Percentiles rank a stretch among this genome's conserved stretches.
phyloP scores from a whole-genome alignment of 1,140 invertebrate genomes.

The Hypsibius dujardini region DNA sequence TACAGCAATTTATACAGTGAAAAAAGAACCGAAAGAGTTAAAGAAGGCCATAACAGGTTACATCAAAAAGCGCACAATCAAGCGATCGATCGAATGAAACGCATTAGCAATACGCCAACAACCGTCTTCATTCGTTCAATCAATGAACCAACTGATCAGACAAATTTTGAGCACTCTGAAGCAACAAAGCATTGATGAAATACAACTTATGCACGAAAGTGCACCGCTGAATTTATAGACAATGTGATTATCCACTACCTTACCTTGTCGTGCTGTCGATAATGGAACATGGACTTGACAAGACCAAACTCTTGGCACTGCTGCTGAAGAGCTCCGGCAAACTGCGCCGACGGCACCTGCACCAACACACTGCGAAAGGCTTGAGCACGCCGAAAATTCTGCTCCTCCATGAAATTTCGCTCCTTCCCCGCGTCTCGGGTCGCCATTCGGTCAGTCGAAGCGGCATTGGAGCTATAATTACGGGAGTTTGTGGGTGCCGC shows the following conservation, averaged over 20 bases:
- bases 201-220: neutral
- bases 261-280: neutral
- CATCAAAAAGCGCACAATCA: too few relatives aligned
- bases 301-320: neutral
- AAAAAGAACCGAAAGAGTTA: too few relatives aligned
- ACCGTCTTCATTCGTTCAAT: neutral
- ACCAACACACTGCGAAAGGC: neutral
- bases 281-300: neutral
- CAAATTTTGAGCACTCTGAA: neutral
- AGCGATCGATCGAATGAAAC: neutral
- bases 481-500: too few relatives aligned
- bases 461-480: too few relatives aligned
- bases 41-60: too few relatives aligned
- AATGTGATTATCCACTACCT: neutral
- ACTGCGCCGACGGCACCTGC: neutral
- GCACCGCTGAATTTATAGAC: neutral
- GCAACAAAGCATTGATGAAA: neutral
- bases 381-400: neutral
- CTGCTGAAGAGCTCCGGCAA: neutral
- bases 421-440: too few relatives aligned
- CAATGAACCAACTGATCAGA: neutral
- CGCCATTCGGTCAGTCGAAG: too few relatives aligned
- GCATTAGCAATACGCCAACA: neutral
- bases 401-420: neutral
- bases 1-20: too few relatives aligned